Evolutionary conservation across 2,113 vertebrate genomes (phyloP).

Genomic region (Aldabrachelys gigantea): DNA sequence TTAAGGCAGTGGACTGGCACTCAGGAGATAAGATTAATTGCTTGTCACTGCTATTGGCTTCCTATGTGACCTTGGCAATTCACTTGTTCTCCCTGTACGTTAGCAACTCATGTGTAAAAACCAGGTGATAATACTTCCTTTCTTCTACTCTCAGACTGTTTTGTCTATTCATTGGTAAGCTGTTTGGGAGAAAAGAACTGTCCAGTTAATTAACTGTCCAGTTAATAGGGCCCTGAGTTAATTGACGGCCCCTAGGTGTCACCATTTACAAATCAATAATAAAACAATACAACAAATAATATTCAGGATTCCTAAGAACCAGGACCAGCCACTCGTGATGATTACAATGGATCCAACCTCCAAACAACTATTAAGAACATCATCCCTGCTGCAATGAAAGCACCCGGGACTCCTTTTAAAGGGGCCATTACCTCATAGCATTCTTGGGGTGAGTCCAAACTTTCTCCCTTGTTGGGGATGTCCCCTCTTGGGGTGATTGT

Average conservation of each 20-base stretch:
- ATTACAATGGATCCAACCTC: neutral
- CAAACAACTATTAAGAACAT: neutral
- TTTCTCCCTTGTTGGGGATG: neutral
- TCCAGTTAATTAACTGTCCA: neutral
- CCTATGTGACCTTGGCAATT: neutral
- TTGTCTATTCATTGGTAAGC: neutral
- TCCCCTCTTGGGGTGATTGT: neutral
- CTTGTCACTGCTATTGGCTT: no score
- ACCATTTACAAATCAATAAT: neutral
- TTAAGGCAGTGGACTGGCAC: neutral
- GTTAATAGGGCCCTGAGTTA: neutral
- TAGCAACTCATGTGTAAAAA: neutral
- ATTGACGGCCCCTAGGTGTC: neutral
- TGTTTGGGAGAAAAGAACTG: neutral
- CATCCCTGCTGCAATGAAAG: constrained; percentile 1
- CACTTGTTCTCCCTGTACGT: neutral
- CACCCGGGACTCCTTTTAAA: neutral
- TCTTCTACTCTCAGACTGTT: neutral
- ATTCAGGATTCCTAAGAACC: neutral
- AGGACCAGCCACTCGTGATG: neutral
- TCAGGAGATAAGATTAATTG: neutral
- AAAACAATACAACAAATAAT: neutral
- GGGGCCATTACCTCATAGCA: neutral
- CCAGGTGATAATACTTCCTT: neutral
- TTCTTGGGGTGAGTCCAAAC: neutral